Base-by-base conservation (phyloP, 2,888 invertebrate genomes). In the Nineta flava region DNA sequence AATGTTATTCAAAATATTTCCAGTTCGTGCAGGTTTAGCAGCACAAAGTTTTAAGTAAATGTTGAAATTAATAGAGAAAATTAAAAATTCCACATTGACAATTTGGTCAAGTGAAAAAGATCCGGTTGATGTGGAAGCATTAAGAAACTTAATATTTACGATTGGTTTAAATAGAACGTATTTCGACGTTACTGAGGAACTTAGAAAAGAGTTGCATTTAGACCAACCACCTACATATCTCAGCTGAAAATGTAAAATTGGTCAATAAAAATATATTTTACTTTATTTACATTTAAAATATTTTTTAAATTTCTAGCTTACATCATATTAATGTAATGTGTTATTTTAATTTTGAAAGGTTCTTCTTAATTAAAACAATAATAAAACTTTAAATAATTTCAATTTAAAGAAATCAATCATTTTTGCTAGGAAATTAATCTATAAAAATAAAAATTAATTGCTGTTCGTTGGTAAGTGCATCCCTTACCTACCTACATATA, bases 81-180 rank as follows among this genome's bases (percentile, higher is more conserved):
- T 65, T 48, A 67, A 70, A 5, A 70, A 74, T 57, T 75, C 77
- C 41, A 83, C 87, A 0, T 65, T 93, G 53, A 91, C 91, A 0
- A 74, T 92, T 48, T 92, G 91, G 91, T 81, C 83, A 2, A 71
- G 75, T 44, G 70, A 68, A 32, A 71, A 69, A 0, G 90, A 91
- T 61, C 61, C 68, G 12, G 83, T 90, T 15, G 73, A 86, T 59
- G 74, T 80, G 3, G 66, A 70, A 2, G 71, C 77, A 45, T 70
- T 92, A 48, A 72, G 79, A 3, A 66, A 74, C 9, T 68, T 91
- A 38, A 80, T 90, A 54, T 70, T 74, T 38, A 69, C 74, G 0
- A 71, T 84, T 17, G 86, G 87, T 0, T 59, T 77, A 4, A 70
- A 79, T 53, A 75, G 76, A 53, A 77, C 85, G 2, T 92, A 81